Conservation (phyloP, 2,797 vertebrate genomes). For the Hylomyscus alleni region DNA sequence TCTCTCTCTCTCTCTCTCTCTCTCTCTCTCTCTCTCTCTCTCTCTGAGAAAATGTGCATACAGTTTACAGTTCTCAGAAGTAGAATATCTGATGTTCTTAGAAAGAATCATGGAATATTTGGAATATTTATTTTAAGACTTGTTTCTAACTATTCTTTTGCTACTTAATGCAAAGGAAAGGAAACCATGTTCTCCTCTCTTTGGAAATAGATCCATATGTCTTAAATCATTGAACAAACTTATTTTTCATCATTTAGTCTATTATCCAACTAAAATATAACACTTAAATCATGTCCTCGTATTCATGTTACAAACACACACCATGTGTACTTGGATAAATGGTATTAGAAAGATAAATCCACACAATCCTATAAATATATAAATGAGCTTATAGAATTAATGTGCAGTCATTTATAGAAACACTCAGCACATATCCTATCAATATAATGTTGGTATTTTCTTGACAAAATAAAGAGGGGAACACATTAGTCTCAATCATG, state of each 20-base stretch:
- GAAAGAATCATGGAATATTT: constrained; percentile 56
- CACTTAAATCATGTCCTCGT: background rate
- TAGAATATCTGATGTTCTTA: constrained; percentile 74
- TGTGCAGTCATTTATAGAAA: background rate
- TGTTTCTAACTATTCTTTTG: constrained; percentile 28
- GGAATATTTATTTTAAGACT: constrained; percentile 78
- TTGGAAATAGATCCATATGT: constrained; percentile 54
- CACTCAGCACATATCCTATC: background rate
- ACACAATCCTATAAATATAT: background rate
- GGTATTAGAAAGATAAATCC: background rate
- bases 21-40: background rate
- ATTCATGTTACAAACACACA: background rate
- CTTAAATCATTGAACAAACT: background rate
- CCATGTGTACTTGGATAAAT: background rate
- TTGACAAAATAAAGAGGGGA: constrained; percentile 59
- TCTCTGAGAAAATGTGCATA: constrained; percentile 33
- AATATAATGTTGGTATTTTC: constrained; percentile 55
- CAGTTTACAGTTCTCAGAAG: constrained; percentile 29
- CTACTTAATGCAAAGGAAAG: background rate
- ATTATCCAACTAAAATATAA: constrained; percentile 13
- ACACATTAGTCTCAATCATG: constrained; percentile 57
- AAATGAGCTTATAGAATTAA: background rate
- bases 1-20: background rate
- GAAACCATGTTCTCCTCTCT: constrained; percentile 2
- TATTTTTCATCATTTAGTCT: constrained; percentile 23